phyloP scores from a whole-genome alignment of 2,113 vertebrate species.

The Hydropotes inermis region DNA sequence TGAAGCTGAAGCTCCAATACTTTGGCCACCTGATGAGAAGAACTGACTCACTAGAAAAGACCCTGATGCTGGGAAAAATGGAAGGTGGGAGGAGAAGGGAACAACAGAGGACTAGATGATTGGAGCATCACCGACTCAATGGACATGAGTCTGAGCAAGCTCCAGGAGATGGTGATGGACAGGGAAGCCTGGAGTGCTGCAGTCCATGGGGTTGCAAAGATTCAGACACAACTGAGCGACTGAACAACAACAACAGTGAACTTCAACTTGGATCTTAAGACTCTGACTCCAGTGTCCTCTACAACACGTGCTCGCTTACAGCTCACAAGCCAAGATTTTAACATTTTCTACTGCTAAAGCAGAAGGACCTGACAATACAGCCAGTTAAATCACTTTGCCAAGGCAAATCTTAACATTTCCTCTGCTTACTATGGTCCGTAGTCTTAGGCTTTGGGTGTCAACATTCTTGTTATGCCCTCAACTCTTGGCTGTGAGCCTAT shows the following conservation, averaged over 20 bases:
- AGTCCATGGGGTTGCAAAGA: not conserved
- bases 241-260: not conserved
- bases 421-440: not conserved
- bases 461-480: not conserved
- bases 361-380: not conserved
- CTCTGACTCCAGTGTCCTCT: not conserved
- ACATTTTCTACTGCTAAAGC: not conserved
- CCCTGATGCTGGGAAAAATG: not conserved
- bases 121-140: not conserved
- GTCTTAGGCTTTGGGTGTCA: not conserved
- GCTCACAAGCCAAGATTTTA: not conserved
- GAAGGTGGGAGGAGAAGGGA: not conserved
- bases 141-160: not conserved
- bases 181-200: not conserved
- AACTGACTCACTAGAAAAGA: not conserved
- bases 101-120: not conserved
- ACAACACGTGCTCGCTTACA: not conserved
- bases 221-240: accelerated
- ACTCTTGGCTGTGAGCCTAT: not conserved
- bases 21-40: not conserved
- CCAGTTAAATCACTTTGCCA: not conserved
- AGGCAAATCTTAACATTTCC: not conserved
- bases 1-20: not conserved
- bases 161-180: not conserved
- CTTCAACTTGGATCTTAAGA: not conserved